Percentiles rank a stretch among this genome's conserved stretches.
Evolutionary conservation across 2,888 invertebrate genomes (phyloP).

Genomic region (Caenorhabditis virilis): DNA sequence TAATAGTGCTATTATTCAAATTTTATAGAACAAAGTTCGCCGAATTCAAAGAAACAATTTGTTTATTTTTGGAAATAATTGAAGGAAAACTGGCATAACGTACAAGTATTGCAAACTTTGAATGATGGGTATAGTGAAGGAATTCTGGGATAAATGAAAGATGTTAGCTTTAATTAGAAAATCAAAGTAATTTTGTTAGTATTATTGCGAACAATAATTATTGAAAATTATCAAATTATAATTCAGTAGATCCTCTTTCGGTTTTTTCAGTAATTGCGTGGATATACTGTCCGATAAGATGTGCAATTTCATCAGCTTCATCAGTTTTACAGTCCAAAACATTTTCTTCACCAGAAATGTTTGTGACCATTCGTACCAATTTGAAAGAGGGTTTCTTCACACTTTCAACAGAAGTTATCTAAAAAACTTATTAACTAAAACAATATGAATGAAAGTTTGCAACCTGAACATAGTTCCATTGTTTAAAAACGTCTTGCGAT

Average conservation of each 20-base stretch:
- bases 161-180: not conserved
- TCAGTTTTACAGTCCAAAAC: slow-evolving; percentile 35
- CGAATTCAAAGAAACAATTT: not conserved
- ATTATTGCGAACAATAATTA: not conserved
- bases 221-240: no score
- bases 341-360: slow-evolving; percentile 13
- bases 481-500: slow-evolving; percentile 32
- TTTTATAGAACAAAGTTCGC: not conserved
- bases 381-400: slow-evolving; percentile 29
- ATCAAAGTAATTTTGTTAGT: not conserved
- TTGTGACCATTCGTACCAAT: slow-evolving; percentile 20
- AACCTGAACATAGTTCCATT: slow-evolving; percentile 35
- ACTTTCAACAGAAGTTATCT: slow-evolving; percentile 37
- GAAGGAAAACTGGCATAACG: not conserved
- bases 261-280: slow-evolving; percentile 33
- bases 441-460: not conserved
- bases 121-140: not conserved
- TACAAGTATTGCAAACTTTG: not conserved
- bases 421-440: slow-evolving; percentile 2
- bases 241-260: slow-evolving; percentile 27
- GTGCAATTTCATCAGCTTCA: slow-evolving; percentile 88
- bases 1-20: not conserved
- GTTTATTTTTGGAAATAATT: not conserved
- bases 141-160: not conserved
- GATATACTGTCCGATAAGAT: slow-evolving; percentile 93